A percentile compares a stretch with the other conserved stretches of the same genome.
These are phyloP conservation scores for Hybognathus amarus DNA, from an alignment of 2,797 vertebrate species.

Conservation along the genomic window DNA sequence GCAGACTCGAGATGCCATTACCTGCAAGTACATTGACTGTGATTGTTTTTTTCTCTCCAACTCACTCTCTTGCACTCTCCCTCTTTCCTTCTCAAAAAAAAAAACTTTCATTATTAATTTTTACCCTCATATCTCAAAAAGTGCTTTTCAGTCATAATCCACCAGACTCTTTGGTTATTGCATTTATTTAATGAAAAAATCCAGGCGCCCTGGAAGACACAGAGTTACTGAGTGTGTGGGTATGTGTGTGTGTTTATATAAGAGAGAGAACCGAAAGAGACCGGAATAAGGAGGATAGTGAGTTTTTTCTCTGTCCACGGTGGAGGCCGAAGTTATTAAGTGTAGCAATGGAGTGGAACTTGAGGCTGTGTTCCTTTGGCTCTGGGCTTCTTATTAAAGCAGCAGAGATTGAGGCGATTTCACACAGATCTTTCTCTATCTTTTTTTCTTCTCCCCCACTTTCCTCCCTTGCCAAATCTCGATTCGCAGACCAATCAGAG, in stretches of 20 bases:
- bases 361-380: slow-evolving; percentile 60
- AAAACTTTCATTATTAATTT: slow-evolving; percentile 74
- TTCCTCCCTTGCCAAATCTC: slow-evolving; percentile 26
- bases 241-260: slow-evolving; percentile 44
- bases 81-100: neutral
- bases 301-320: slow-evolving; percentile 40
- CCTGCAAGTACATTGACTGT: slow-evolving; percentile 50
- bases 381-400: slow-evolving; percentile 61
- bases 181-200: slow-evolving; percentile 79
- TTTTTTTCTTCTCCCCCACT: slow-evolving; percentile 10
- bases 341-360: slow-evolving; percentile 60
- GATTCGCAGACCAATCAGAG: slow-evolving; percentile 33
- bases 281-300: slow-evolving; percentile 40
- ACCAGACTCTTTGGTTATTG: slow-evolving; percentile 74
- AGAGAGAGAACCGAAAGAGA: slow-evolving; percentile 32
- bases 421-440: slow-evolving; percentile 52
- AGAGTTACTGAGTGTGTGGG: slow-evolving; percentile 30
- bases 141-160: slow-evolving; percentile 75
- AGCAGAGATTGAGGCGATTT: slow-evolving; percentile 56
- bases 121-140: slow-evolving; percentile 71
- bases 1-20: slow-evolving; percentile 69
- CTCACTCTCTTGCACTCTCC: slow-evolving; percentile 54
- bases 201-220: slow-evolving; percentile 68
- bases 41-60: slow-evolving; percentile 56
- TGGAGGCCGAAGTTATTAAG: slow-evolving; percentile 58